A percentile compares a stretch with the other conserved stretches of the same genome.
phyloP scores from a whole-genome alignment of 2,113 vertebrate species.

The Sceloporus undulatus region DNA sequence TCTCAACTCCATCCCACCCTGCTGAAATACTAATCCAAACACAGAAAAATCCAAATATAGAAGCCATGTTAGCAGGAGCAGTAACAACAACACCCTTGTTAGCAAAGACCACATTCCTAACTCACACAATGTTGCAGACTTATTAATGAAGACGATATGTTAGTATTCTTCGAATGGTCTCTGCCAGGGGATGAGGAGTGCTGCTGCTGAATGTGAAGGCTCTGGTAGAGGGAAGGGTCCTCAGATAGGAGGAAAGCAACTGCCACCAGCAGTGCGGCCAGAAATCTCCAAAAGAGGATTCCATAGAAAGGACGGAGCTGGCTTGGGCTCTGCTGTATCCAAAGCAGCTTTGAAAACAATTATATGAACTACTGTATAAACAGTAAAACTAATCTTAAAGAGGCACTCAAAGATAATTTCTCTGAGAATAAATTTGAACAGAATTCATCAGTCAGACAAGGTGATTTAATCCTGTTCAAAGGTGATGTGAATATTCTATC shows the following conservation, averaged over 20 bases:
- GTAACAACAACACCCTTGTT: too few species aligned
- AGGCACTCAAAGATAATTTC: not conserved
- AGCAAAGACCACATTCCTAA: too few species aligned
- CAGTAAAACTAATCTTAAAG: slow-evolving; percentile 8
- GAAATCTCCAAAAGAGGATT: not conserved
- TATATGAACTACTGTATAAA: not conserved
- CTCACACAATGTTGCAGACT: too few species aligned
- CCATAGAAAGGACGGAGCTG: not conserved
- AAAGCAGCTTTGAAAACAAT: not conserved
- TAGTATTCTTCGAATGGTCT: not conserved
- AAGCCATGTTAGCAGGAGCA: too few species aligned
- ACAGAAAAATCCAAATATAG: too few species aligned
- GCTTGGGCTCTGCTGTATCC: not conserved
- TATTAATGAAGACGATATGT: too few species aligned
- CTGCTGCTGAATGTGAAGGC: not conserved
- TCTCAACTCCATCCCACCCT: too few species aligned
- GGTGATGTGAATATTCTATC: not conserved
- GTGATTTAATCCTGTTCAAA: too few species aligned
- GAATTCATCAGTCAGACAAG: not conserved
- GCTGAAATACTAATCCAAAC: too few species aligned
- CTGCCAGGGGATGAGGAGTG: not conserved
- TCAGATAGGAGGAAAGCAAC: too few species aligned
- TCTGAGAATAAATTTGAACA: slow-evolving; percentile 12
- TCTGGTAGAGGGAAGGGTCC: too few species aligned
- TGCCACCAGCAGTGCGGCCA: too few species aligned